Conservation (phyloP, 2,888 invertebrate species). For the Harpalus rufipes region DNA sequence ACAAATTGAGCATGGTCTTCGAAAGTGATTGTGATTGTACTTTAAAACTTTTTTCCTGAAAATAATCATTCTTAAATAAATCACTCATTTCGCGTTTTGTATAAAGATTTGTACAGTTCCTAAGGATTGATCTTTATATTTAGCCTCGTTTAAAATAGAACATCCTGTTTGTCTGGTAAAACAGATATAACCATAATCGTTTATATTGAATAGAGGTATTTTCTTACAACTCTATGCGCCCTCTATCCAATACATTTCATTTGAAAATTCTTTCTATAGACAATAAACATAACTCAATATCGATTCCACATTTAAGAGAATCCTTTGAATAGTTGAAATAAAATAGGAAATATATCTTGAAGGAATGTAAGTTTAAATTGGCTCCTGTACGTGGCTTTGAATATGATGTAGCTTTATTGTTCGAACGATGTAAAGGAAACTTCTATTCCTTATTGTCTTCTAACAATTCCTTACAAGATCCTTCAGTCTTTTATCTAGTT, state of each 20-base stretch:
- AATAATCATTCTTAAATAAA: no score
- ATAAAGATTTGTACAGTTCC: no score
- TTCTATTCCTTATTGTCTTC: neutral
- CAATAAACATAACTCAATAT: slow-evolving; percentile 64
- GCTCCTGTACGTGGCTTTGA: slow-evolving; percentile 24
- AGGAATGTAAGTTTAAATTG: slow-evolving; percentile 51
- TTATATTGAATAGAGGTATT: no score
- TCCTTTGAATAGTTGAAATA: slow-evolving; percentile 61
- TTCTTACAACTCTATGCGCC: neutral
- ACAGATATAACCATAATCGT: no score
- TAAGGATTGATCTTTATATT: no score
- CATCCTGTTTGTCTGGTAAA: no score
- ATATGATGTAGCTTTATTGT: slow-evolving; percentile 60
- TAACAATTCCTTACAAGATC: neutral
- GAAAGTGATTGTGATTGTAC: no score
- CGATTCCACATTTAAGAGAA: slow-evolving; percentile 58
- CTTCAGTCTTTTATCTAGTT: neutral
- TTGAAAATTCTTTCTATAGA: slow-evolving; percentile 25
- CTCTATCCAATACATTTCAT: neutral
- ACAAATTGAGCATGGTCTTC: no score
- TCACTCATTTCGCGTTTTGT: no score
- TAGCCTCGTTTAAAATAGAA: no score
- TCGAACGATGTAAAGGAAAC: neutral
- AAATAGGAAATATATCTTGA: slow-evolving; percentile 50
- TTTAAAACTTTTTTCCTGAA: no score